Conservation (phyloP, 2,797 vertebrate species). For the Enoplosus armatus region DNA sequence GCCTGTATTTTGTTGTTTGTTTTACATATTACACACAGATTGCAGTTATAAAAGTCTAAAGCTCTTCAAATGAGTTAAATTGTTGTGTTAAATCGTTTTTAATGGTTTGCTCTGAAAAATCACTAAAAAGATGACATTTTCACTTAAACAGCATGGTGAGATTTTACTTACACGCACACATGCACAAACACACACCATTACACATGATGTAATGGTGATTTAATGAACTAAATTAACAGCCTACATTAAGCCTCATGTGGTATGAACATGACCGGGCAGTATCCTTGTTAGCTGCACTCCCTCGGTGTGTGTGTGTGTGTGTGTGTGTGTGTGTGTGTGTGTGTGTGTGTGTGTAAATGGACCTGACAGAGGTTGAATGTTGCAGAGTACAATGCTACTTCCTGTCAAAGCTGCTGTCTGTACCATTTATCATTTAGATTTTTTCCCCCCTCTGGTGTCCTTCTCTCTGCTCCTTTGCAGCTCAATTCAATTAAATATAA, state of each 20-base stretch:
- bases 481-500: conserved; percentile 42
- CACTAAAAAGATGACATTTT: neutral
- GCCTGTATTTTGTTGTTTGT: neutral
- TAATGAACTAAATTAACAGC: conserved; percentile 63
- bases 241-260: conserved; percentile 32
- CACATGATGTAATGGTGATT: conserved; percentile 40
- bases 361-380: conserved; percentile 62
- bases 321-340: conserved; percentile 18
- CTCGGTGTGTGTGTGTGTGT: conserved; percentile 5
- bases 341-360: conserved; percentile 38
- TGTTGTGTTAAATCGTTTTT: no score
- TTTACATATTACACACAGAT: neutral
- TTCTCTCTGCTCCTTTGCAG: conserved; percentile 29
- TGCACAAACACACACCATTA: neutral
- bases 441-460: conserved; percentile 21
- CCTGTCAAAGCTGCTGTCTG: conserved; percentile 55
- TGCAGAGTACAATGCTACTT: conserved; percentile 55
- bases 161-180: neutral
- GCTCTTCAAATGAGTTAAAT: neutral
- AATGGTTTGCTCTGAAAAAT: no score
- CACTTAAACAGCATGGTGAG: neutral
- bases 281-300: conserved; percentile 41
- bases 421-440: conserved; percentile 59
- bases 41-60: neutral
- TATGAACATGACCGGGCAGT: conserved; percentile 38